phyloP scores from a whole-genome alignment of 92 coral and sea anemone genomes.

The Epizoanthus rinbou region DNA sequence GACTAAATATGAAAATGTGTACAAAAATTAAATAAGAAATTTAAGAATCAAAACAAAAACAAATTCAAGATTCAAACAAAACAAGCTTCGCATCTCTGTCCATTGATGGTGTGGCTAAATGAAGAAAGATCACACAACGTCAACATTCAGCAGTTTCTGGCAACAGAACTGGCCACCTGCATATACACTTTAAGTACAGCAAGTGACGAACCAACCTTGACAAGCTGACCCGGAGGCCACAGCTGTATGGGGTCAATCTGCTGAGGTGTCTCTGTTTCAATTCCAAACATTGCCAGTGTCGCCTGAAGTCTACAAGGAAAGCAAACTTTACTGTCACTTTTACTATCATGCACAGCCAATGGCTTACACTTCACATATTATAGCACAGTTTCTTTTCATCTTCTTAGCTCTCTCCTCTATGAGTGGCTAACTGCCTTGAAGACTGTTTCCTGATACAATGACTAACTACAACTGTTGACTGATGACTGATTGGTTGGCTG shows the following conservation, averaged over 20 bases:
- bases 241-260: conserved; percentile 96
- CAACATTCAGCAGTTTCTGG: not conserved
- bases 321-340: not conserved
- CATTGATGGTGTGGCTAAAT: too few species aligned
- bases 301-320: conserved; percentile 77
- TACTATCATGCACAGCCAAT: not conserved
- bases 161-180: not conserved
- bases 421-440: too few species aligned
- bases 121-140: not conserved
- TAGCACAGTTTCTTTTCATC: too few species aligned
- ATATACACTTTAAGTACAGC: not conserved
- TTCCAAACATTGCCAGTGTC: conserved; percentile 94
- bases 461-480: too few species aligned
- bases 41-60: not conserved
- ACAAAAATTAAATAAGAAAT: too few species aligned
- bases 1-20: too few species aligned
- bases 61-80: not conserved
- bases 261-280: conserved; percentile 95
- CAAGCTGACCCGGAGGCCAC: conserved; percentile 94
- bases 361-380: too few species aligned
- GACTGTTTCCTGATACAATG: too few species aligned
- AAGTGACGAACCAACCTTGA: conserved; percentile 59
- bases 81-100: not conserved
- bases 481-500: too few species aligned
- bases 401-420: too few species aligned